phyloP scores from a whole-genome alignment of 2,888 invertebrate genomes.

The Microplitis manilae region DNA sequence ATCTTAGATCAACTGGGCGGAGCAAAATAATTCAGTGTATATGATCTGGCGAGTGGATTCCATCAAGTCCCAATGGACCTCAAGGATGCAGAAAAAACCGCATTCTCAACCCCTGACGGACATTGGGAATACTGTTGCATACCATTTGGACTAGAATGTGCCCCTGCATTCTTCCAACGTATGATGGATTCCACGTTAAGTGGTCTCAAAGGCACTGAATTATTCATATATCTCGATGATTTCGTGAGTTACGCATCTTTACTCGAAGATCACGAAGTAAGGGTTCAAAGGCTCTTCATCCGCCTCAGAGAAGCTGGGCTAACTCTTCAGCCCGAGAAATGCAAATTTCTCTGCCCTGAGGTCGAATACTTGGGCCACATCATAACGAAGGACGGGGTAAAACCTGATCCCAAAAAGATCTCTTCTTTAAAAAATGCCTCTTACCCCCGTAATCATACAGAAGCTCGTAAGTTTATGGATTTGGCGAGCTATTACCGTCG shows the following conservation, averaged over 20 bases:
- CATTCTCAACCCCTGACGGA: not conserved
- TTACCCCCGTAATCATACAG: not conserved
- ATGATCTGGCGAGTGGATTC: no score
- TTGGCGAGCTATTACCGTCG: not conserved
- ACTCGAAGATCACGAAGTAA: not conserved
- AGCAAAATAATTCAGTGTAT: no score
- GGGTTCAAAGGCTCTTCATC: not conserved
- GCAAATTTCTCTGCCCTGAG: not conserved
- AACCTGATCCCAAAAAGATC: slow-evolving; percentile 9
- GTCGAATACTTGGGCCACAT: not conserved
- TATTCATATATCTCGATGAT: slow-evolving; percentile 2
- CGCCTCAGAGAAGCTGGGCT: not conserved
- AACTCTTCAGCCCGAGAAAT: not conserved
- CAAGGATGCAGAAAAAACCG: no score
- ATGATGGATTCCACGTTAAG: not conserved
- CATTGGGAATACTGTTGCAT: slow-evolving; percentile 6
- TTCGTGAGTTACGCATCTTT: not conserved
- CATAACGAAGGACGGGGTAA: not conserved
- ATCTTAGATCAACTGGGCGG: no score
- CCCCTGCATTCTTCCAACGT: not conserved
- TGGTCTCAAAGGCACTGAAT: not conserved
- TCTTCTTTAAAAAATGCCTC: not conserved
- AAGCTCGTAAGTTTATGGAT: not conserved
- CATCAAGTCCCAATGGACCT: no score
- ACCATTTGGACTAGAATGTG: not conserved